These are phyloP conservation scores for Caenorhabditis japonica DNA, from an alignment of 2,888 invertebrate species.

Conservation along the genomic window DNA sequence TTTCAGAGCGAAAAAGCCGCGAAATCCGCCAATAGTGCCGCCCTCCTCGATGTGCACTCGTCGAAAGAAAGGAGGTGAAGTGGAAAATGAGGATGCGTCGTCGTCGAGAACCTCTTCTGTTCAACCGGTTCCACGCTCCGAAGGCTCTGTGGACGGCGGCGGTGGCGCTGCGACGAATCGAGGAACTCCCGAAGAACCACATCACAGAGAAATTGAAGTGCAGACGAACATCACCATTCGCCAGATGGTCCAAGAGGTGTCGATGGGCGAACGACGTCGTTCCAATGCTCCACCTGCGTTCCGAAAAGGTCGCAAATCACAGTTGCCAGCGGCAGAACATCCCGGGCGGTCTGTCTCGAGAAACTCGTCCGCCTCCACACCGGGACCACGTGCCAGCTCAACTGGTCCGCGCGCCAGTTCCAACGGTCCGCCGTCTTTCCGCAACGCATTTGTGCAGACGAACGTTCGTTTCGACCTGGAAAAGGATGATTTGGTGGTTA, in stretches of 20 bases:
- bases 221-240: constrained; percentile 30
- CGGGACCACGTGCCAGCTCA: constrained; percentile 1
- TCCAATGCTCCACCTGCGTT: not conserved
- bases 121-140: constrained; percentile 9
- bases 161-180: no score
- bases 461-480: constrained; percentile 23
- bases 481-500: constrained; percentile 38
- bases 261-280: constrained; percentile 14
- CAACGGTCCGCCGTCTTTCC: not conserved
- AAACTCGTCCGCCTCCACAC: constrained; percentile 20
- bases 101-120: not conserved
- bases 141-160: constrained; percentile 6
- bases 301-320: constrained; percentile 7
- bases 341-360: constrained; percentile 10
- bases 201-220: not conserved
- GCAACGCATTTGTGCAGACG: constrained; percentile 10
- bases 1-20: constrained; percentile 11
- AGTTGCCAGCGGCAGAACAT: not conserved
- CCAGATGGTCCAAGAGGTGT: not conserved
- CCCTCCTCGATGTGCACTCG: not conserved
- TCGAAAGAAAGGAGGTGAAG: constrained; percentile 4
- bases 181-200: not conserved
- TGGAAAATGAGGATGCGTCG: constrained; percentile 13
- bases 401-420: no score
- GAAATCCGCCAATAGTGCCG: not conserved